Evolutionary conservation across 2,888 invertebrate genomes (phyloP).

Genomic region (Luffia ferchaultella): DNA sequence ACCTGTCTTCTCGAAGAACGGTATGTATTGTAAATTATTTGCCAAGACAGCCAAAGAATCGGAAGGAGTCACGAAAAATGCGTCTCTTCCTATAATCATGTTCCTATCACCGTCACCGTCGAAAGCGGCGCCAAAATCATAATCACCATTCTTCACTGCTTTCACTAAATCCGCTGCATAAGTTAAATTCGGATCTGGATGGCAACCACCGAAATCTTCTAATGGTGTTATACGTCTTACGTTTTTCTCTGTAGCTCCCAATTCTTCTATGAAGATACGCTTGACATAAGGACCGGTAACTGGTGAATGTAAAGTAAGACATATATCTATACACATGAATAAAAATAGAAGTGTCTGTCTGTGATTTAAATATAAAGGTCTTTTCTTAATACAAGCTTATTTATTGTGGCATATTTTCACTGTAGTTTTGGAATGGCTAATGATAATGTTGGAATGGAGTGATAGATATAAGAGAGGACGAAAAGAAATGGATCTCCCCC

Average conservation of each 20-base stretch:
- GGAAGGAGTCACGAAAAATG: slow-evolving; percentile 91
- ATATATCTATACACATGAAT: background rate
- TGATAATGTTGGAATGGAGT: too few relatives aligned
- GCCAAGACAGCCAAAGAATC: slow-evolving; percentile 90
- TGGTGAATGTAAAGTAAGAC: slow-evolving; percentile 40
- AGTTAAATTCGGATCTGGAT: slow-evolving; percentile 97
- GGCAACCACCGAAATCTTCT: slow-evolving; percentile 95
- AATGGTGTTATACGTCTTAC: slow-evolving; percentile 83
- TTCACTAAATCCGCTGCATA: slow-evolving; percentile 84
- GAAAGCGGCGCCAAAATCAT: slow-evolving; percentile 91
- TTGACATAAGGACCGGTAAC: slow-evolving; percentile 97
- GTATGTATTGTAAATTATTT: slow-evolving; percentile 88
- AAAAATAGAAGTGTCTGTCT: background rate
- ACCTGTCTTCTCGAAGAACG: slow-evolving; percentile 89
- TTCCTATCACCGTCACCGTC: slow-evolving; percentile 99
- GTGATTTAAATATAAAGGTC: background rate
- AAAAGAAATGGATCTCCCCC: too few relatives aligned
- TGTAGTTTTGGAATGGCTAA: too few relatives aligned
- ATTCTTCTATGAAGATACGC: slow-evolving; percentile 85
- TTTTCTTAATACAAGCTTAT: too few relatives aligned
- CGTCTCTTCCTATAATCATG: slow-evolving; percentile 95
- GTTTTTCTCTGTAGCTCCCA: slow-evolving; percentile 77
- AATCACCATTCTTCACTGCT: slow-evolving; percentile 67
- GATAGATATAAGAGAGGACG: too few relatives aligned
- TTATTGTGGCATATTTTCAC: too few relatives aligned